Conservation (phyloP, 2,113 vertebrate genomes). For the Labeo rohita region DNA sequence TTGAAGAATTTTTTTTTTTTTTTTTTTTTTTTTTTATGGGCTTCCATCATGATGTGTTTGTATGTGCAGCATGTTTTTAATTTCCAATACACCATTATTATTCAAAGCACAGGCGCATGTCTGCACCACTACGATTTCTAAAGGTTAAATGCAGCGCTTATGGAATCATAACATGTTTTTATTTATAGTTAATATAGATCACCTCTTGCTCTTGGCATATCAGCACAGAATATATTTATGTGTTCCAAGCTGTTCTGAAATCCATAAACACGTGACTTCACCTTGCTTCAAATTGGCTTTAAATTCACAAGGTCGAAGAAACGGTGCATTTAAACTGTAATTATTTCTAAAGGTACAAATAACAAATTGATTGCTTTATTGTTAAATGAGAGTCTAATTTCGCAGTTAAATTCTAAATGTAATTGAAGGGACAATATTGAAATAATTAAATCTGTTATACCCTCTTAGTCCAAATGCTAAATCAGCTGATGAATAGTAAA, state of each 20-base stretch:
- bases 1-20: too few species aligned
- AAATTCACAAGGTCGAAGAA: neutral
- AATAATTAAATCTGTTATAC: neutral
- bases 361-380: neutral
- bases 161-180: neutral
- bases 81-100: slow-evolving; percentile 14
- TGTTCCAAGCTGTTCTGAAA: neutral
- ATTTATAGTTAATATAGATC: neutral
- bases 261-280: neutral
- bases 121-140: neutral
- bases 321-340: neutral
- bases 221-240: neutral
- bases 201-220: neutral
- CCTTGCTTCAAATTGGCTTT: neutral
- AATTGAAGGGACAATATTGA: neutral
- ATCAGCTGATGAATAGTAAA: neutral
- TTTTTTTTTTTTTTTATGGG: too few species aligned
- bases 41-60: slow-evolving; percentile 9
- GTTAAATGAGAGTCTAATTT: neutral
- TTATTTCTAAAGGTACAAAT: neutral
- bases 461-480: neutral
- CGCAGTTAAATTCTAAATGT: neutral
- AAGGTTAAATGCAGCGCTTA: neutral
- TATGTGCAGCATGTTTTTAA: neutral
- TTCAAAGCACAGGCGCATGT: slow-evolving; percentile 1